These are phyloP conservation scores for Argynnis bischoffii DNA, from an alignment of 2,888 invertebrate genomes.

Conservation along the genomic window DNA sequence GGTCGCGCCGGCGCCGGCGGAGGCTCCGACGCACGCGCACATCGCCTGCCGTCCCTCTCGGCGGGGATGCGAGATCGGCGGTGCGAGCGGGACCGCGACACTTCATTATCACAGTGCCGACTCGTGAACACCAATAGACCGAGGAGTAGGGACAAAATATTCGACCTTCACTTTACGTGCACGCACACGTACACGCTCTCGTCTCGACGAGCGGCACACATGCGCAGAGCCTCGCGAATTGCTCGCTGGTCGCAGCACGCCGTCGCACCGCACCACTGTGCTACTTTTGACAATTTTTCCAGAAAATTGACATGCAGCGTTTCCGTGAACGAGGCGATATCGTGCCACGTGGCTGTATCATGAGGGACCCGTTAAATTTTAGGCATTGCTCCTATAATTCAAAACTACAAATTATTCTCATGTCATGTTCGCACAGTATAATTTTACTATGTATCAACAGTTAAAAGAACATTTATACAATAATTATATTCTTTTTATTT, in stretches of 20 bases:
- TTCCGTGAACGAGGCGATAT: conserved; percentile 64
- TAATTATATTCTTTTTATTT: too few species aligned
- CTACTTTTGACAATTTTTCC: conserved; percentile 81
- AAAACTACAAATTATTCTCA: not conserved
- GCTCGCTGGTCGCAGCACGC: conserved; percentile 51
- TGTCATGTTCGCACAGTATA: too few species aligned
- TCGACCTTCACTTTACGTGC: conserved; percentile 80
- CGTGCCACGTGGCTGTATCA: conserved; percentile 62
- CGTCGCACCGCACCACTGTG: conserved; percentile 64
- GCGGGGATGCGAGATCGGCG: conserved; percentile 45
- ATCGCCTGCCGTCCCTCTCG: conserved; percentile 69
- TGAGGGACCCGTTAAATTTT: conserved; percentile 44
- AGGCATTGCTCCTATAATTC: not conserved
- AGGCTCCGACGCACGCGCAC: conserved; percentile 76
- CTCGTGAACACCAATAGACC: conserved; percentile 82
- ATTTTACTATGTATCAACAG: too few species aligned
- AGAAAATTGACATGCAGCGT: conserved; percentile 78
- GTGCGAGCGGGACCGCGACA: conserved; percentile 71
- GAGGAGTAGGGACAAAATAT: conserved; percentile 81
- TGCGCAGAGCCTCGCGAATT: conserved; percentile 55
- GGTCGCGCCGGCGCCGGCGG: conserved; percentile 78
- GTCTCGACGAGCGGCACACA: conserved; percentile 64
- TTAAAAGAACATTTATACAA: too few species aligned
- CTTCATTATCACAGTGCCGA: conserved; percentile 77
- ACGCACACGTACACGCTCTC: conserved; percentile 67